These are phyloP conservation scores for Rallus limicola DNA, from an alignment of 2,113 vertebrate species.

Conservation along the genomic window DNA sequence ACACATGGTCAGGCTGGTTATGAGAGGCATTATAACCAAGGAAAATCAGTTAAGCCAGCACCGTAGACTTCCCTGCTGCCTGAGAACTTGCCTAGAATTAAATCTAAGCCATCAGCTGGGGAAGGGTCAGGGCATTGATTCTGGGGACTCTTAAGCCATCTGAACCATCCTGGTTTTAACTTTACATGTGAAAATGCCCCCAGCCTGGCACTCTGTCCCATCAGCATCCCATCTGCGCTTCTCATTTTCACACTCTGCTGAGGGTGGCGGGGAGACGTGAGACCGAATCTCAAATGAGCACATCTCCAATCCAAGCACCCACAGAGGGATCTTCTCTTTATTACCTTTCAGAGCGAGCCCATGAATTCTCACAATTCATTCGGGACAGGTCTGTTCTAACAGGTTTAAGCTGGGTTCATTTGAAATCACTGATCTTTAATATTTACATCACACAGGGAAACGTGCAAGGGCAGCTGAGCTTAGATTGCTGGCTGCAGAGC, in stretches of 20 bases:
- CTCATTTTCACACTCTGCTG: neutral
- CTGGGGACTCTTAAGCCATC: neutral
- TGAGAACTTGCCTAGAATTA: neutral
- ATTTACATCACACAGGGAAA: conserved; percentile 40
- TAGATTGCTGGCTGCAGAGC: conserved; percentile 22
- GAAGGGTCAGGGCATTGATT: neutral
- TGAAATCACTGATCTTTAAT: conserved; percentile 23
- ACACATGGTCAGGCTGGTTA: neutral
- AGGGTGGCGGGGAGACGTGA: neutral
- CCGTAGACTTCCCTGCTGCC: neutral
- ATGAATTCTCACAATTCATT: conserved; percentile 21
- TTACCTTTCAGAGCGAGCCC: conserved; percentile 26
- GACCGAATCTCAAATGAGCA: neutral
- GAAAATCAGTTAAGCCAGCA: neutral
- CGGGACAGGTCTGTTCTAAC: conserved; percentile 15
- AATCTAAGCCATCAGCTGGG: neutral
- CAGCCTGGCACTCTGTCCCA: neutral
- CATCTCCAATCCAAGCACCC: neutral
- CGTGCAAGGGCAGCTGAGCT: neutral
- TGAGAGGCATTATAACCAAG: neutral
- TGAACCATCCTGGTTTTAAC: neutral
- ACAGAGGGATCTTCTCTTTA: neutral
- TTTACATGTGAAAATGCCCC: neutral
- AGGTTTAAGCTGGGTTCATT: conserved; percentile 16
- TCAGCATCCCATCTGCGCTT: neutral